Evolutionary conservation across 2,113 vertebrate genomes (phyloP).

Genomic region (Percina caprodes): DNA sequence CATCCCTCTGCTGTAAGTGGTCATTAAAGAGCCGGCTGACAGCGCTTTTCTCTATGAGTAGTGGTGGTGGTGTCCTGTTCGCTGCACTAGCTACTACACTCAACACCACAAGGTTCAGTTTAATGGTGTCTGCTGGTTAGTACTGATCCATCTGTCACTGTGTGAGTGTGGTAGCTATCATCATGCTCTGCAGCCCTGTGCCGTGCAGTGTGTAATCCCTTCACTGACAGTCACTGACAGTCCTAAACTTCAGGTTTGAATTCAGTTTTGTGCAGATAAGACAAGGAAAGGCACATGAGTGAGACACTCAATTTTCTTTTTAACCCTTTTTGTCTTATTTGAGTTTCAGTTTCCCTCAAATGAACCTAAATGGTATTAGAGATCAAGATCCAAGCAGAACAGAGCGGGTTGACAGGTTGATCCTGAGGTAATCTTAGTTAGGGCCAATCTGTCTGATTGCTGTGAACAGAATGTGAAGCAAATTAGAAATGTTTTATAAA

Average conservation of each 20-base stretch:
- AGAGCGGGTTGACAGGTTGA: constrained; percentile 44
- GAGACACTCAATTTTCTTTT: neutral
- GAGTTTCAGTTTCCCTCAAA: constrained; percentile 25
- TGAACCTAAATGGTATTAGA: constrained; percentile 34
- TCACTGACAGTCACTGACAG: constrained; percentile 56
- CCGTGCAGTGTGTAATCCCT: constrained; percentile 47
- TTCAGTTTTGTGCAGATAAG: constrained; percentile 34
- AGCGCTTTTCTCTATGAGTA: constrained; percentile 72
- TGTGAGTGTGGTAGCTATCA: constrained; percentile 63
- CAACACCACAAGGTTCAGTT: constrained; percentile 69
- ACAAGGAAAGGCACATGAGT: constrained; percentile 35
- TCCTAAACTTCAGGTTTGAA: constrained; percentile 57
- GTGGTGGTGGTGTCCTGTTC: constrained; percentile 75
- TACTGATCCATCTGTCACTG: constrained; percentile 75
- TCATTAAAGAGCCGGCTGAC: constrained; percentile 79
- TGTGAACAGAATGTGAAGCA: constrained; percentile 33
- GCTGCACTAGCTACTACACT: constrained; percentile 66
- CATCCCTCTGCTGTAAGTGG: constrained; percentile 79
- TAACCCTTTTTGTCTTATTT: constrained; percentile 12
- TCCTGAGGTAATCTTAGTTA: constrained; percentile 41
- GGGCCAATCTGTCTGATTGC: constrained; percentile 26
- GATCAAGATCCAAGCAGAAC: constrained; percentile 41
- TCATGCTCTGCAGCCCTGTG: constrained; percentile 47
- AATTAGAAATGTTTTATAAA: constrained; percentile 22
- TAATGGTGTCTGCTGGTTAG: constrained; percentile 76